Conservation (phyloP, 1,140 invertebrate genomes). For the Olivierus martensii region DNA sequence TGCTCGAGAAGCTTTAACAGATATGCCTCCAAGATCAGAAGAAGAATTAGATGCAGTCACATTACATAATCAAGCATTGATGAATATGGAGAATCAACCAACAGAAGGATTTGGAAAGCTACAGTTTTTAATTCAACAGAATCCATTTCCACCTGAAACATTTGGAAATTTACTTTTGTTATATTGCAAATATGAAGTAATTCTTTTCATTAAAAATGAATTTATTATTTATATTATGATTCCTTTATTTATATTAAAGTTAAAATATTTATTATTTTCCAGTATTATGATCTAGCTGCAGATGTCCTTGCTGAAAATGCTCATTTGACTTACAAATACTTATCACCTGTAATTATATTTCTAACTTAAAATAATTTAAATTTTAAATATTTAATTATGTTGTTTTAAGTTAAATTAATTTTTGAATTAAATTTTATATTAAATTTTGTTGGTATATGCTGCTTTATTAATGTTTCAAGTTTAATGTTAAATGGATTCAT, state of each 20-base stretch:
- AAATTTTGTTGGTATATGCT: too few species aligned
- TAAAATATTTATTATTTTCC: slow-evolving; percentile 22
- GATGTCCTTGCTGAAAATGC: slow-evolving; percentile 97
- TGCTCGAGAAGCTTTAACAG: slow-evolving; percentile 84
- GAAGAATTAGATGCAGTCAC: slow-evolving; percentile 97
- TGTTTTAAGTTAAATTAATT: too few species aligned
- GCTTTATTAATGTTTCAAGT: too few species aligned
- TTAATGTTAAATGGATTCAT: too few species aligned
- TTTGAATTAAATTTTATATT: too few species aligned
- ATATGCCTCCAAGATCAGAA: slow-evolving; percentile 91
- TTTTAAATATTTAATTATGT: slow-evolving; percentile 1
- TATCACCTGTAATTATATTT: slow-evolving; percentile 55
- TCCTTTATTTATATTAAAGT: too few species aligned
- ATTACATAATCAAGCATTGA: slow-evolving; percentile 92
- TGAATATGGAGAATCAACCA: slow-evolving; percentile 81
- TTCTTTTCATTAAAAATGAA: not conserved
- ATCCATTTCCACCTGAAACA: slow-evolving; percentile 88
- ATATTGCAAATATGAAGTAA: slow-evolving; percentile 85
- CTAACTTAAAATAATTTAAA: not conserved
- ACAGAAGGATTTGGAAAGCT: slow-evolving; percentile 92
- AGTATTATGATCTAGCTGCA: slow-evolving; percentile 90
- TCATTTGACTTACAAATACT: slow-evolving; percentile 90
- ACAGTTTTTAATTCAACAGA: slow-evolving; percentile 90
- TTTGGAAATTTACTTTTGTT: slow-evolving; percentile 90
- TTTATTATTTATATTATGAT: too few species aligned